phyloP scores from a whole-genome alignment of 2,797 vertebrate genomes.

The Bufotes viridis region DNA sequence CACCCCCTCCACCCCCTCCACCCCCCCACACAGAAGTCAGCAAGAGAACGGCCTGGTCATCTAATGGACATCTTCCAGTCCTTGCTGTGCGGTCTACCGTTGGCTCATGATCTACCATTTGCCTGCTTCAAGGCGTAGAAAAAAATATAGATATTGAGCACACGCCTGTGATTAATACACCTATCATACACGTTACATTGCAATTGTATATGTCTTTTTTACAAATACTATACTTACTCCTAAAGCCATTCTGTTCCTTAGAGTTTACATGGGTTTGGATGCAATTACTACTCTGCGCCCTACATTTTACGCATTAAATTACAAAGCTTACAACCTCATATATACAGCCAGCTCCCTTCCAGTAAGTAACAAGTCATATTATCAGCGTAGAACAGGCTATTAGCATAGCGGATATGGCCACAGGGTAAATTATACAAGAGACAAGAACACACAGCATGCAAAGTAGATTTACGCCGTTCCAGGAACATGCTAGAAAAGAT shows the following conservation, averaged over 20 bases:
- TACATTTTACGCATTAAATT: neutral
- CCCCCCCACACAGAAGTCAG: too few relatives aligned
- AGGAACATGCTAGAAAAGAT: slow-evolving; percentile 12
- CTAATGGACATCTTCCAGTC: too few relatives aligned
- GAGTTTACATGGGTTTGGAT: neutral
- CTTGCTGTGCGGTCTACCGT: neutral
- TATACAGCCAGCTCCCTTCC: neutral
- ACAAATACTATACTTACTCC: neutral
- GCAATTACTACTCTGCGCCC: neutral
- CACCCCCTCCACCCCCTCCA: too few relatives aligned
- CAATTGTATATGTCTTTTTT: neutral
- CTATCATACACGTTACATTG: neutral
- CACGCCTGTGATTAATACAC: neutral
- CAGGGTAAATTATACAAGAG: slow-evolving; percentile 33
- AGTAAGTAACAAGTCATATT: slow-evolving; percentile 19
- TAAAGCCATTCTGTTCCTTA: neutral
- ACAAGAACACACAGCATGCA: slow-evolving; percentile 18
- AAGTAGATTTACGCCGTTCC: neutral
- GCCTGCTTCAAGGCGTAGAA: neutral
- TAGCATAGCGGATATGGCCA: slow-evolving; percentile 43
- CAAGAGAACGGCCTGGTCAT: too few relatives aligned
- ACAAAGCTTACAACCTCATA: neutral
- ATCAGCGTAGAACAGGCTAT: slow-evolving; percentile 21
- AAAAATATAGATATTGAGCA: neutral
- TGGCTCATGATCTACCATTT: neutral